A percentile compares a stretch with the other conserved stretches of the same genome.
Conservation (phyloP, 2,113 vertebrate genomes). For the Mola mola region DNA sequence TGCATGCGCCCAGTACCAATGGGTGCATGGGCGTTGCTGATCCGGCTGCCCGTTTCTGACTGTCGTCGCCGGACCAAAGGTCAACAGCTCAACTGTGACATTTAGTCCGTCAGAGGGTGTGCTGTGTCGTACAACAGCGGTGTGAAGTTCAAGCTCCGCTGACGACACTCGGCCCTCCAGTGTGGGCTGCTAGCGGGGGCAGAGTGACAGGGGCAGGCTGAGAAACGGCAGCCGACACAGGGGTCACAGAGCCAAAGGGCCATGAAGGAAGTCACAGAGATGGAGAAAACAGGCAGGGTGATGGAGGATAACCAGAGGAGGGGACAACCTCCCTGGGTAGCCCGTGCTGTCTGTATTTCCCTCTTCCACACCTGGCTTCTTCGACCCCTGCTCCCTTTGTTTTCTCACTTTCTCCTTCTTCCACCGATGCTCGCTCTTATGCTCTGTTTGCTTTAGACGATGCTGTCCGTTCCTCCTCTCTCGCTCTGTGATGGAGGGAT, state of each 20-base stretch:
- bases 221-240: slow-evolving; percentile 57
- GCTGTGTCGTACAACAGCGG: slow-evolving; percentile 64
- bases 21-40: slow-evolving; percentile 26
- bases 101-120: slow-evolving; percentile 64
- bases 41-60: slow-evolving; percentile 30
- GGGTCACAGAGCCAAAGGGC: slow-evolving; percentile 71
- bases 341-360: slow-evolving; percentile 29
- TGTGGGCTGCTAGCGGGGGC: slow-evolving; percentile 38
- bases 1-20: background rate
- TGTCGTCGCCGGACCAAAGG: slow-evolving; percentile 61
- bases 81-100: slow-evolving; percentile 74
- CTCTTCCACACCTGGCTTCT: slow-evolving; percentile 43
- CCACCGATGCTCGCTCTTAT: slow-evolving; percentile 61
- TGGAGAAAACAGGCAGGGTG: slow-evolving; percentile 61
- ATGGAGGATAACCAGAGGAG: slow-evolving; percentile 63
- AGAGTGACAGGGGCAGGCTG: slow-evolving; percentile 65
- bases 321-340: slow-evolving; percentile 30
- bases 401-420: slow-evolving; percentile 16
- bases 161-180: slow-evolving; percentile 47
- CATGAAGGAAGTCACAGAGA: slow-evolving; percentile 63
- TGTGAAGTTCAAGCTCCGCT: slow-evolving; percentile 67
- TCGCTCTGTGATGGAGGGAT: slow-evolving; percentile 74
- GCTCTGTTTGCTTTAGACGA: slow-evolving; percentile 69
- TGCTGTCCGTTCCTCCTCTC: slow-evolving; percentile 73
- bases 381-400: slow-evolving; percentile 11